Conservation (phyloP, 2,797 vertebrate genomes). For the Gobionotothen gibberifrons region DNA sequence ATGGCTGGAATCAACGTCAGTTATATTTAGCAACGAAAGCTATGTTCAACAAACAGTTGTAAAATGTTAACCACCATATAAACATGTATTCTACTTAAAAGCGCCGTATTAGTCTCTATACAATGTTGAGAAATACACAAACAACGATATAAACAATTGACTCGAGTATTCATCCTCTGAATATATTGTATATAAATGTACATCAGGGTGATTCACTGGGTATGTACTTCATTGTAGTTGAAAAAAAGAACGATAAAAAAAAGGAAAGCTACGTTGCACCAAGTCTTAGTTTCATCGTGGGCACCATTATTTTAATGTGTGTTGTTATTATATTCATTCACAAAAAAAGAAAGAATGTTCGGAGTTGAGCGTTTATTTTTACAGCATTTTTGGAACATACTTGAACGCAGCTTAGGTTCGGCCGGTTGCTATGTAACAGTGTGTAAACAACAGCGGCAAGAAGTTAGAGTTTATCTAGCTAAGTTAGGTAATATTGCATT, state of each 20-base stretch:
- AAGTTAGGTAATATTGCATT: too few relatives aligned
- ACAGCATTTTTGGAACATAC: constrained; percentile 2
- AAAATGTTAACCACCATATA: too few relatives aligned
- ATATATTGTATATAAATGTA: neutral
- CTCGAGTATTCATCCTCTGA: neutral
- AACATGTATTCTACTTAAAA: neutral
- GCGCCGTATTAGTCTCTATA: neutral
- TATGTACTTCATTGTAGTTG: neutral
- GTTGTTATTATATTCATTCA: neutral
- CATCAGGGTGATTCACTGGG: accelerated
- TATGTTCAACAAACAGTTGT: constrained; percentile 43
- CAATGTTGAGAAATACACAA: neutral
- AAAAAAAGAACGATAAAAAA: neutral
- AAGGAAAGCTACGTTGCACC: neutral
- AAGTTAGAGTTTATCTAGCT: neutral
- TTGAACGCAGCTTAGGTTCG: constrained; percentile 63
- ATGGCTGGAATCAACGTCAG: constrained; percentile 49
- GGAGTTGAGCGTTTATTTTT: neutral
- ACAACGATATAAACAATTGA: accelerated
- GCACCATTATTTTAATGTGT: neutral
- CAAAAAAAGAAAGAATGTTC: neutral
- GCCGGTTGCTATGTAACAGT: constrained; percentile 75
- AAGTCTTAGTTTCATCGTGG: neutral
- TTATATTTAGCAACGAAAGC: constrained; percentile 42
- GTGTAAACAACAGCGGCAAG: constrained; percentile 29